A percentile compares a stretch with the other conserved stretches of the same genome.
These are phyloP conservation scores for Drosophila fuyamai DNA, from an alignment of 1,140 invertebrate species.

Conservation along the genomic window DNA sequence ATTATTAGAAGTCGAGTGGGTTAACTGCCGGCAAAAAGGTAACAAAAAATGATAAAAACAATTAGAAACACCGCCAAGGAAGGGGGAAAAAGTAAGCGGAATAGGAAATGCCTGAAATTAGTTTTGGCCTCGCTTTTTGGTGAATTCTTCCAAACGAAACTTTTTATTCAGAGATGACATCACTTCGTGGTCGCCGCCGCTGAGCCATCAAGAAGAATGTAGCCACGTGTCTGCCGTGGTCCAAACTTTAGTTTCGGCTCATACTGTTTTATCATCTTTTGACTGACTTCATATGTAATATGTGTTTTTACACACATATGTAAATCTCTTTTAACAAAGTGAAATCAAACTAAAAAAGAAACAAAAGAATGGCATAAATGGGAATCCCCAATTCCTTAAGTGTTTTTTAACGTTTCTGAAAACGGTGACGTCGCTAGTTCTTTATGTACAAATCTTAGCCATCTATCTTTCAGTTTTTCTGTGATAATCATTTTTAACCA, in stretches of 20 bases:
- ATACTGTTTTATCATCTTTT: not conserved
- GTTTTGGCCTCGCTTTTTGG: conserved; percentile 22
- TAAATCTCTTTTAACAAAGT: not conserved
- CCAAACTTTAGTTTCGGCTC: conserved; percentile 2
- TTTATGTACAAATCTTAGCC: too few species aligned
- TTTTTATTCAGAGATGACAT: conserved; percentile 34
- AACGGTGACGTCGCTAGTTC: not conserved
- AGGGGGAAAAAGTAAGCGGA: conserved; percentile 14
- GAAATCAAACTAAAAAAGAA: not conserved
- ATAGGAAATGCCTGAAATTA: conserved; percentile 35
- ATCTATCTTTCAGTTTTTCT: too few species aligned
- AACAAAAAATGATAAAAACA: conserved; percentile 30
- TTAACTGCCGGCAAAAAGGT: conserved; percentile 38
- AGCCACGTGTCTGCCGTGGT: conserved; percentile 26
- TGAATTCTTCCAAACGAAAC: conserved; percentile 20
- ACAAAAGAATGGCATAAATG: conserved; percentile 2
- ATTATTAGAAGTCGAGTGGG: conserved; percentile 37
- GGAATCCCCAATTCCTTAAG: not conserved
- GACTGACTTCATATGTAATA: not conserved
- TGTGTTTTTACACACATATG: not conserved
- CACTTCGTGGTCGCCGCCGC: conserved; percentile 1
- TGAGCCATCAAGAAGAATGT: conserved; percentile 14
- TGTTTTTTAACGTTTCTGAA: not conserved
- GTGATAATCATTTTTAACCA: too few species aligned
- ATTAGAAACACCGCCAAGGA: conserved; percentile 29